Conservation (phyloP, 2,797 vertebrate genomes). For the Loriculus beryllinus region DNA sequence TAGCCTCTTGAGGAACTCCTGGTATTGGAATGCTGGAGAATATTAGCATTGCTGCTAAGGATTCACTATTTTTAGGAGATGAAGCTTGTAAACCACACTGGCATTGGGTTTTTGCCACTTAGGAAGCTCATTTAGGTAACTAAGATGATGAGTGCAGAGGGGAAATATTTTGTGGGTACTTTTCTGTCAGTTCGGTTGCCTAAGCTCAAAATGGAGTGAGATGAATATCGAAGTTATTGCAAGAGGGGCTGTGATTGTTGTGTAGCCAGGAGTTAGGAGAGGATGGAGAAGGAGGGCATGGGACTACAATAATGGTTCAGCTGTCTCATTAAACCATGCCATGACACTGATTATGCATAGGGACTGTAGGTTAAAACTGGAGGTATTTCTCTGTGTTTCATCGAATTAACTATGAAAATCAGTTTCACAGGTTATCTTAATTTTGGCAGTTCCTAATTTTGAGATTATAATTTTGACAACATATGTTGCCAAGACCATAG, state of each 20-base stretch:
- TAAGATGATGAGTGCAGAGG: rapidly evolving
- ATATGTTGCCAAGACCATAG: rapidly evolving
- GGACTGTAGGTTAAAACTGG: neutral
- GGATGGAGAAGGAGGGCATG: neutral
- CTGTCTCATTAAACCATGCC: neutral
- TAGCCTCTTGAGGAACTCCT: neutral
- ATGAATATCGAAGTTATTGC: neutral
- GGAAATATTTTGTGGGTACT: neutral
- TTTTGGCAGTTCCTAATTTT: neutral
- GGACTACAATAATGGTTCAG: neutral
- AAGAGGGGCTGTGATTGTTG: neutral
- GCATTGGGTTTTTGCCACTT: neutral
- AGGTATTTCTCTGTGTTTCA: neutral
- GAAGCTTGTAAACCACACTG: neutral
- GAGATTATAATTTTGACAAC: neutral
- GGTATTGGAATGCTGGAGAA: neutral
- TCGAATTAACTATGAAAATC: neutral
- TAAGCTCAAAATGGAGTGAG: neutral
- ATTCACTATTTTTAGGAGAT: neutral
- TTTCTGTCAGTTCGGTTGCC: neutral
- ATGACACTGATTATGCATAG: neutral
- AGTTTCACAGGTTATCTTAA: neutral
- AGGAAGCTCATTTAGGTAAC: neutral
- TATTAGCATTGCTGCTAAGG: neutral
- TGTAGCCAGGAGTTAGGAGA: neutral